Conservation (phyloP, 1,140 invertebrate species). For the Drosophila trapezifrons region DNA sequence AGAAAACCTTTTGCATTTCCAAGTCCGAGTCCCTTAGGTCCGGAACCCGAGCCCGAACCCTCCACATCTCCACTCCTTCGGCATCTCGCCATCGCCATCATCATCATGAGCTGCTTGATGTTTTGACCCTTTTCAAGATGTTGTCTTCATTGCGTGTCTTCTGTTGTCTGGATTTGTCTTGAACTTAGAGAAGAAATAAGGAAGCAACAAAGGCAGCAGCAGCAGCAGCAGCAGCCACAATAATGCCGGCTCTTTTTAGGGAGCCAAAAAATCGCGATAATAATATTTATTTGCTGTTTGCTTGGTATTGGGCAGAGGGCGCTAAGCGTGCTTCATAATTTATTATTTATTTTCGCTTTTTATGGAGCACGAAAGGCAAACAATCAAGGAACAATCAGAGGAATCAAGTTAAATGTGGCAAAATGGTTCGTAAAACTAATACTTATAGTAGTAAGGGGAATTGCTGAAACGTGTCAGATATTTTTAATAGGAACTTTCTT, state of each 20-base stretch:
- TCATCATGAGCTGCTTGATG: slow-evolving; percentile 60
- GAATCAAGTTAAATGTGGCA: slow-evolving; percentile 16
- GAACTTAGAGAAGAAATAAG: slow-evolving; percentile 52
- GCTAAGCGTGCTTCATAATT: slow-evolving; percentile 64
- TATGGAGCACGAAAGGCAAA: slow-evolving; percentile 32
- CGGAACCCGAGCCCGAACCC: slow-evolving; percentile 10
- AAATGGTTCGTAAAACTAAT: not conserved
- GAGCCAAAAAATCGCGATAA: slow-evolving; percentile 66
- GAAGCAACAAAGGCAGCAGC: slow-evolving; percentile 51
- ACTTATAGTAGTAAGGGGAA: not conserved
- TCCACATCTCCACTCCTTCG: slow-evolving; percentile 13
- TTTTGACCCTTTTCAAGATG: slow-evolving; percentile 82
- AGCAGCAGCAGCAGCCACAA: slow-evolving; percentile 33
- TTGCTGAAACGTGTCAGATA: not conserved
- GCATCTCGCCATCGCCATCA: slow-evolving; percentile 13
- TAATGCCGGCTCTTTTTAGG: slow-evolving; percentile 39
- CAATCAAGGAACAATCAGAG: slow-evolving; percentile 25
- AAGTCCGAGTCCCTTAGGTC: slow-evolving; percentile 45
- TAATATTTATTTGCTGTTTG: slow-evolving; percentile 74
- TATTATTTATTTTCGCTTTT: slow-evolving; percentile 53
- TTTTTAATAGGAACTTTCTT: not conserved
- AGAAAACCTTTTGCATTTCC: slow-evolving; percentile 67
- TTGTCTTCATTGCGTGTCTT: slow-evolving; percentile 80
- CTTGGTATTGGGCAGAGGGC: slow-evolving; percentile 30
- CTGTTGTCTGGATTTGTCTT: slow-evolving; percentile 43